Conservation (phyloP, 2,888 invertebrate species). For the Branchipolynoe longqiensis region DNA sequence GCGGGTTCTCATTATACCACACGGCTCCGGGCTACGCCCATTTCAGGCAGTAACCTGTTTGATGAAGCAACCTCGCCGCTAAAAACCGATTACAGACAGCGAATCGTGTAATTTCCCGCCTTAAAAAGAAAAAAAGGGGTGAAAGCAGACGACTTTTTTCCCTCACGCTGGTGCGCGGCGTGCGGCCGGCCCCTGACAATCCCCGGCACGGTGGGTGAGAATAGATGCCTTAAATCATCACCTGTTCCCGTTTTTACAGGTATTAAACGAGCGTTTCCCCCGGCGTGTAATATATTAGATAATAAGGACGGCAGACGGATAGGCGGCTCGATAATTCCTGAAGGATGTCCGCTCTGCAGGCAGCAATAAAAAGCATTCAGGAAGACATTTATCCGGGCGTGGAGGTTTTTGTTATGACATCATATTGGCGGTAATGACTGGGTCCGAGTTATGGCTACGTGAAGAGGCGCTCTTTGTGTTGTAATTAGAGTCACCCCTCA, state of each 20-base stretch:
- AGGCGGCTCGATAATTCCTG: constrained; percentile 40
- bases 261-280: constrained; percentile 51
- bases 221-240: constrained; percentile 56
- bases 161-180: background rate
- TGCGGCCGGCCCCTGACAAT: constrained; percentile 16
- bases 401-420: constrained; percentile 53
- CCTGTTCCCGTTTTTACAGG: constrained; percentile 50
- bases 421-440: constrained; percentile 49
- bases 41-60: constrained; percentile 41
- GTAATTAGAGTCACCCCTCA: constrained; percentile 33
- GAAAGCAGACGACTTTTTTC: constrained; percentile 20
- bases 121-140: background rate
- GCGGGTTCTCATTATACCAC: constrained; percentile 32
- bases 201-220: constrained; percentile 24
- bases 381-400: constrained; percentile 51
- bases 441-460: constrained; percentile 39
- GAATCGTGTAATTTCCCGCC: constrained; percentile 48
- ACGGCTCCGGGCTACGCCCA: too few species aligned
- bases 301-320: constrained; percentile 48
- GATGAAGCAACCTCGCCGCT: constrained; percentile 33
- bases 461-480: constrained; percentile 29
- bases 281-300: constrained; percentile 54
- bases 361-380: constrained; percentile 48
- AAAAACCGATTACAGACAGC: constrained; percentile 44
- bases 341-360: constrained; percentile 34